Evolutionary conservation across 2,113 vertebrate genomes (phyloP).

Genomic region (Elanus axillaris): DNA sequence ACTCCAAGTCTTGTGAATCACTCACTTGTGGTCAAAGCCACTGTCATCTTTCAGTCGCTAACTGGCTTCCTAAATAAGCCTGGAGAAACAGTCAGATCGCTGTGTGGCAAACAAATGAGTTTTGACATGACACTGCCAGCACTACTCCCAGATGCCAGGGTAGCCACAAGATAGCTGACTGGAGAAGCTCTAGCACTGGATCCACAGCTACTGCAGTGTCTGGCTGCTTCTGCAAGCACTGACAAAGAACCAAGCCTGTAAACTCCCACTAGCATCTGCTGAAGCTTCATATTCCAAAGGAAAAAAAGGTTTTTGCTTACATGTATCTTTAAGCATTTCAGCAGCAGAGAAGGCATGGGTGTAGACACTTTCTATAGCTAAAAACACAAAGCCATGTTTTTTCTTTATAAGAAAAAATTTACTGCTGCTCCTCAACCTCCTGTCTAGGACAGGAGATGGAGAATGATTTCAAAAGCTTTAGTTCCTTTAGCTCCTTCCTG

Average conservation of each 20-base stretch:
- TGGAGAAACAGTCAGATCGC: neutral
- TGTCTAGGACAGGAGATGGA: neutral
- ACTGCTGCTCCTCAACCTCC: neutral
- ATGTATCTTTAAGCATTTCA: neutral
- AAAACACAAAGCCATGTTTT: neutral
- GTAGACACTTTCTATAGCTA: neutral
- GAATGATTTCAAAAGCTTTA: neutral
- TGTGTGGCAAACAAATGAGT: neutral
- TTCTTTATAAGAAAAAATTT: neutral
- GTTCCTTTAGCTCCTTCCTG: neutral
- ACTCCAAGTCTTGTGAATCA: neutral
- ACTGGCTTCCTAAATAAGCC: neutral
- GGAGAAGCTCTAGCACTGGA: neutral
- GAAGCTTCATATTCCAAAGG: neutral
- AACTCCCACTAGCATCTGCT: slow-evolving; percentile 50
- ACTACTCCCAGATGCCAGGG: neutral
- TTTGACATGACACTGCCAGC: slow-evolving; percentile 2
- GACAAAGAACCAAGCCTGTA: neutral
- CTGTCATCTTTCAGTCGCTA: neutral
- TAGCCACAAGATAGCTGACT: slow-evolving; percentile 11
- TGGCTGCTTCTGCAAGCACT: slow-evolving; percentile 2
- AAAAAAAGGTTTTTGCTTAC: slow-evolving; percentile 29
- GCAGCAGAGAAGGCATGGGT: neutral
- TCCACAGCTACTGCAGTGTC: neutral
- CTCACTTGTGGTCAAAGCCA: neutral